Evolutionary conservation across 2,113 vertebrate species (phyloP).

Genomic region (Nothobranchius furzeri): DNA sequence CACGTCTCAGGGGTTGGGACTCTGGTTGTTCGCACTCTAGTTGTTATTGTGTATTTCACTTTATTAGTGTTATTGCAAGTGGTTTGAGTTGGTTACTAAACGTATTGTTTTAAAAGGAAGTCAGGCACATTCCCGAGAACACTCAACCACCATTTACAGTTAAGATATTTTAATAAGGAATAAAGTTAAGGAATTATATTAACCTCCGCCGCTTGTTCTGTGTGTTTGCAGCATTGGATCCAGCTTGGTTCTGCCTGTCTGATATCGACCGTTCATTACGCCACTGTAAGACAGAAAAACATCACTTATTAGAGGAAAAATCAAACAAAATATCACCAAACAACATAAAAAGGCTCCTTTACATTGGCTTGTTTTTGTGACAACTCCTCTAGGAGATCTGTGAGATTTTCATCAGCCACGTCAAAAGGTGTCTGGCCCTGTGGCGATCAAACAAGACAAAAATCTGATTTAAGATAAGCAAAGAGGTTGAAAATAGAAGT

Average conservation of each 20-base stretch:
- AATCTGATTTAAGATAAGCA: background rate
- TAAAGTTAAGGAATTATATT: background rate
- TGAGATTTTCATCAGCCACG: constrained; percentile 86
- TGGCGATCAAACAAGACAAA: background rate
- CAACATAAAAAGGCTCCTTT: constrained; percentile 34
- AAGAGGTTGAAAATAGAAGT: too few relatives aligned
- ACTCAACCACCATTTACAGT: too few relatives aligned
- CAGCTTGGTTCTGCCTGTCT: constrained; percentile 69
- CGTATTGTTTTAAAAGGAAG: too few relatives aligned
- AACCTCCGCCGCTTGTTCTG: constrained; percentile 73
- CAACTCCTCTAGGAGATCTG: constrained; percentile 84
- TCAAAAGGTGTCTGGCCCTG: constrained; percentile 91
- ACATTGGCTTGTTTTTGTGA: constrained; percentile 85
- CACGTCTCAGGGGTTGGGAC: too few relatives aligned
- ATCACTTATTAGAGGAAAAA: background rate
- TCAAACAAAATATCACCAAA: background rate
- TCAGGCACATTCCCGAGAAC: too few relatives aligned
- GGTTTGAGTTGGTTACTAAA: background rate
- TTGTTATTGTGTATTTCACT: background rate
- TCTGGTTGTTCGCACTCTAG: too few relatives aligned
- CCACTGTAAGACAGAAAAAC: constrained; percentile 61
- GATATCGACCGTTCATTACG: constrained; percentile 71
- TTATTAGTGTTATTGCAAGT: too few relatives aligned
- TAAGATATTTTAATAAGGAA: too few relatives aligned
- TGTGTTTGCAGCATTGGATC: constrained; percentile 52